A percentile compares a stretch with the other conserved stretches of the same genome.
These are phyloP conservation scores for Galbula dea DNA, from an alignment of 2,113 vertebrate genomes.

Conservation along the genomic window DNA sequence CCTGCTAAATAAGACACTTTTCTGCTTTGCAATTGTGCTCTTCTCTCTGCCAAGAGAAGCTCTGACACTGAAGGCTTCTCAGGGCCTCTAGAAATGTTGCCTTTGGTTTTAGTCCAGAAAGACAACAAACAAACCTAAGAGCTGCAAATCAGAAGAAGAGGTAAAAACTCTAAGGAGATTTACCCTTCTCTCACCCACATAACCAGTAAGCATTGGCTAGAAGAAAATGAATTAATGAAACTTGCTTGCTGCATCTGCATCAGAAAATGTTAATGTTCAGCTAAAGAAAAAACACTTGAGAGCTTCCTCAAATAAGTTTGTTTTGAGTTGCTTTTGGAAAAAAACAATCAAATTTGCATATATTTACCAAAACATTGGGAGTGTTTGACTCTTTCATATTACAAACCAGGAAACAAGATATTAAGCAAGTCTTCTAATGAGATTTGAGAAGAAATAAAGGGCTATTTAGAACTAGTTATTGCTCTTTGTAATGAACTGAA, in stretches of 20 bases:
- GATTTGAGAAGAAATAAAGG: neutral
- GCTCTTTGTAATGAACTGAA: neutral
- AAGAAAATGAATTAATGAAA: neutral
- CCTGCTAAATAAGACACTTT: slow-evolving; percentile 28
- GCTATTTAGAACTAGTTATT: neutral
- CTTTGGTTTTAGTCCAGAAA: slow-evolving; percentile 21
- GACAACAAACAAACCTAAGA: neutral
- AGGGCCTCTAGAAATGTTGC: neutral
- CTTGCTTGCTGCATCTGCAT: neutral
- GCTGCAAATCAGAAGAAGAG: neutral
- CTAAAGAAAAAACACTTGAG: neutral
- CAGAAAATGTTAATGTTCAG: neutral
- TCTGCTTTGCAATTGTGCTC: slow-evolving; percentile 33
- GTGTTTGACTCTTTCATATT: neutral
- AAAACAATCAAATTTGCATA: neutral
- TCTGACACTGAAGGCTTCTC: neutral
- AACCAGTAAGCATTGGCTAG: neutral
- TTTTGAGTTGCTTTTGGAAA: neutral
- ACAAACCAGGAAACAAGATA: neutral
- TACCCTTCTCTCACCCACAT: neutral
- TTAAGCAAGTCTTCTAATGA: neutral
- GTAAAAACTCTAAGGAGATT: neutral
- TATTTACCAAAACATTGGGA: slow-evolving; percentile 27
- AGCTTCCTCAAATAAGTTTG: neutral
- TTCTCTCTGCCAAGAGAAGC: slow-evolving; percentile 37